A percentile compares a stretch with the other conserved stretches of the same genome.
Conservation (phyloP, 2,113 vertebrate species). For the Hydrochoerus hydrochaeris region DNA sequence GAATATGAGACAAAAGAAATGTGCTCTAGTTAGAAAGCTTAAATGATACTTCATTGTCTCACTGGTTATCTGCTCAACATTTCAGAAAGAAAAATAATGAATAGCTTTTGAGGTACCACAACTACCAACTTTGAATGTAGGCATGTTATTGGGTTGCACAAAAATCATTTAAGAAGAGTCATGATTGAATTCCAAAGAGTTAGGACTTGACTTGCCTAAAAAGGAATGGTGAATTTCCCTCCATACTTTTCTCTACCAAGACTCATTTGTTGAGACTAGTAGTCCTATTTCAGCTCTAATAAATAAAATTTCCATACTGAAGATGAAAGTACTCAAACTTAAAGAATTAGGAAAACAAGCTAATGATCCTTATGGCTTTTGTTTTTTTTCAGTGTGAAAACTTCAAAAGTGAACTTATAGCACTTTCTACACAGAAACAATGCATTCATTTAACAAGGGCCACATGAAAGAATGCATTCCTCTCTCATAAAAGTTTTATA, state of each 20-base stretch:
- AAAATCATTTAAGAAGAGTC: slow-evolving; percentile 46
- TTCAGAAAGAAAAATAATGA: slow-evolving; percentile 43
- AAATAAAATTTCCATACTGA: slow-evolving; percentile 47
- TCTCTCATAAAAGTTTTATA: background rate
- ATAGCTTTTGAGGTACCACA: background rate
- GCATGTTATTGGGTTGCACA: background rate
- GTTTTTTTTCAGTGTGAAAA: slow-evolving; percentile 14
- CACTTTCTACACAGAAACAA: background rate
- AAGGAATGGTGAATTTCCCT: slow-evolving; percentile 64
- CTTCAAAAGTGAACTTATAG: background rate
- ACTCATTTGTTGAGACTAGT: slow-evolving; percentile 31
- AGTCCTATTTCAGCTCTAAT: slow-evolving; percentile 59
- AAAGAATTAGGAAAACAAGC: background rate
- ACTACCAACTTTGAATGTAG: background rate
- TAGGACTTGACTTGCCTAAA: slow-evolving; percentile 53
- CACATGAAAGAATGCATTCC: background rate
- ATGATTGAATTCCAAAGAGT: slow-evolving; percentile 47
- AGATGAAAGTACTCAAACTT: slow-evolving; percentile 26
- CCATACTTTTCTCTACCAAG: slow-evolving; percentile 31
- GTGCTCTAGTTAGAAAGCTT: background rate
- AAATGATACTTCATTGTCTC: background rate
- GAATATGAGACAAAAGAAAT: background rate
- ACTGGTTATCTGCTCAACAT: background rate
- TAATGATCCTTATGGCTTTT: background rate
- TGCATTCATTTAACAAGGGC: background rate